phyloP scores from a whole-genome alignment of 2,888 invertebrate species.

The Campoplex capitator region DNA sequence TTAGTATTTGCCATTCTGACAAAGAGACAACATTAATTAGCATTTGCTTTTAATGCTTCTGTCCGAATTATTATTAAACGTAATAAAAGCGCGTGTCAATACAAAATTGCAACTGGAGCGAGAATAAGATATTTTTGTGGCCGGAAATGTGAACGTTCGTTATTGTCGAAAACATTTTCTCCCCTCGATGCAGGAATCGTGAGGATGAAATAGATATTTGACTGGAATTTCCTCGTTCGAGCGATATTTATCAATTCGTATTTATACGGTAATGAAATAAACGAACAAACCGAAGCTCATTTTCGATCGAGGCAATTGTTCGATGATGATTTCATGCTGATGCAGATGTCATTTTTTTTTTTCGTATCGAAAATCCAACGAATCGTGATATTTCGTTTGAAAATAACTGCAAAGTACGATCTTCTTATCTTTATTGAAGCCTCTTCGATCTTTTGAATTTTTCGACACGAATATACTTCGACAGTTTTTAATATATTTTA shows the following conservation, averaged over 20 bases:
- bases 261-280: conserved; percentile 17
- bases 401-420: neutral
- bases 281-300: neutral
- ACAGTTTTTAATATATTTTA: neutral
- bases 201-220: neutral
- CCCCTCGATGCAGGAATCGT: neutral
- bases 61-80: conserved; percentile 7
- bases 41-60: conserved; percentile 16
- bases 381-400: neutral
- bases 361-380: neutral
- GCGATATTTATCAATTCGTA: neutral
- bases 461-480: neutral
- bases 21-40: conserved; percentile 43
- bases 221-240: neutral
- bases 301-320: neutral
- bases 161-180: conserved; percentile 14
- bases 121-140: conserved; percentile 35
- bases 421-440: neutral
- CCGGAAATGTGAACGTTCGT: conserved; percentile 1
- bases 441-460: neutral
- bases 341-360: neutral
- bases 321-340: neutral
- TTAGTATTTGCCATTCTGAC: neutral
- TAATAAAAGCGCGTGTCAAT: neutral
- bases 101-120: conserved; percentile 12